Evolutionary conservation across 2,797 vertebrate species (phyloP).

Genomic region (Myotis planiceps): DNA sequence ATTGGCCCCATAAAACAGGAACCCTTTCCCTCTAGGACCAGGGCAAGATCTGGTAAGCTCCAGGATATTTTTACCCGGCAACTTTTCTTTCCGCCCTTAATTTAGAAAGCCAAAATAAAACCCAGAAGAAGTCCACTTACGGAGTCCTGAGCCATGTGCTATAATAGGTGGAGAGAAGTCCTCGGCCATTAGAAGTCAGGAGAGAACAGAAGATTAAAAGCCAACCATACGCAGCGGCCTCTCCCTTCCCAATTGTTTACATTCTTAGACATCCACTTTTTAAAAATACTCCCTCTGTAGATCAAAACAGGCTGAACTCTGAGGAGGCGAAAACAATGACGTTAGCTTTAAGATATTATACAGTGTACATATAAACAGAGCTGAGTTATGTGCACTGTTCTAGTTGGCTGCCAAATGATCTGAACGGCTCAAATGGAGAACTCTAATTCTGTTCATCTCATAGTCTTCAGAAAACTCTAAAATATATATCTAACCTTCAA

Average conservation of each 20-base stretch:
- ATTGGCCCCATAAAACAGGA: constrained; percentile 32
- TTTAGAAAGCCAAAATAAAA: constrained; percentile 84
- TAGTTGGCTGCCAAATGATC: background rate
- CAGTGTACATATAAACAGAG: constrained; percentile 71
- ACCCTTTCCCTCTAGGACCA: background rate
- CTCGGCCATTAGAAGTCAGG: constrained; percentile 67
- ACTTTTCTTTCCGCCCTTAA: constrained; percentile 72
- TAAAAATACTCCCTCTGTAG: constrained; percentile 79
- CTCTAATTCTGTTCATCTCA: constrained; percentile 2
- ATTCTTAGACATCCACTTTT: constrained; percentile 78
- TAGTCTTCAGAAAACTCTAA: constrained; percentile 55
- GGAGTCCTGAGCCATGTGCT: constrained; percentile 83
- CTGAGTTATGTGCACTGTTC: constrained; percentile 48
- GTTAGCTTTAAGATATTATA: constrained; percentile 73
- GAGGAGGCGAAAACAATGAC: constrained; percentile 78
- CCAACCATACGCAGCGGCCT: constrained; percentile 80
- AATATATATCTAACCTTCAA: constrained; percentile 15
- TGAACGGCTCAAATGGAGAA: constrained; percentile 34
- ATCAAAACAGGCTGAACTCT: constrained; percentile 81
- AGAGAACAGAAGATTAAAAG: constrained; percentile 80
- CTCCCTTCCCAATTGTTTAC: constrained; percentile 78
- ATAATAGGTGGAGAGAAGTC: constrained; percentile 80
- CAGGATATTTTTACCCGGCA: constrained; percentile 68
- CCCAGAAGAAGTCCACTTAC: constrained; percentile 81
- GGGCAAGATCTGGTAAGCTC: background rate